Percentiles rank a stretch among this genome's conserved stretches.
These are phyloP conservation scores for Elaphurus davidianus DNA, from an alignment of 2,113 vertebrate species.

Conservation along the genomic window DNA sequence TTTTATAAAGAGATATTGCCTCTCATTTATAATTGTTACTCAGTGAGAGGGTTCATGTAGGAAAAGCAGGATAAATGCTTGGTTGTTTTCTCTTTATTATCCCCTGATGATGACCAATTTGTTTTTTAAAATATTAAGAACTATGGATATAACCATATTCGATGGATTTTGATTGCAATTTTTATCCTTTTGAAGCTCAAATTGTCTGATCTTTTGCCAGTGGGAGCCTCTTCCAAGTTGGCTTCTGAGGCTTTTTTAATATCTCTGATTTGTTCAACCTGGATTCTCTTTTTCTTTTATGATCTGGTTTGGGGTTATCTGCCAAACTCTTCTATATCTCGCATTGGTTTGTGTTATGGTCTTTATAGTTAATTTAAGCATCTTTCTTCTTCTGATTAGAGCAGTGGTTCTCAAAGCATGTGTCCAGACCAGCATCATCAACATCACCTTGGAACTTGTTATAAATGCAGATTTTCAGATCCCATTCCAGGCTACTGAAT, in stretches of 20 bases:
- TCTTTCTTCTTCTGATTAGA: slow-evolving; percentile 33
- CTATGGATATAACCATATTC: not conserved
- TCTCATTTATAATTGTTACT: not conserved
- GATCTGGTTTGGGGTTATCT: not conserved
- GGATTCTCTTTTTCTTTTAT: not conserved
- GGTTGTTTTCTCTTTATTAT: not conserved
- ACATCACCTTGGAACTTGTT: not conserved
- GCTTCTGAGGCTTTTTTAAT: not conserved
- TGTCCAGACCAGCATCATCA: not conserved
- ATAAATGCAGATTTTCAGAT: not conserved
- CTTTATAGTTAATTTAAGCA: not conserved
- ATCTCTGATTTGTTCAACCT: not conserved
- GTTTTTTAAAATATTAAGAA: not conserved
- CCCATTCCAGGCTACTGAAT: not conserved
- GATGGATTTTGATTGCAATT: not conserved
- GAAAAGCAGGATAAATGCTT: not conserved
- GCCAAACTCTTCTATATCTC: not conserved
- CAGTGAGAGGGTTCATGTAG: not conserved
- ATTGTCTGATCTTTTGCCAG: not conserved
- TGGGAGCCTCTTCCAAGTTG: not conserved
- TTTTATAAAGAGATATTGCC: not conserved
- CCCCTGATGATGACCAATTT: not conserved
- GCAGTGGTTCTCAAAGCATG: not conserved
- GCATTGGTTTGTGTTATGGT: not conserved
- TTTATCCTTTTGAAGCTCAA: not conserved